These are phyloP conservation scores for Caloenas nicobarica DNA, from an alignment of 2,113 vertebrate species.

Conservation along the genomic window DNA sequence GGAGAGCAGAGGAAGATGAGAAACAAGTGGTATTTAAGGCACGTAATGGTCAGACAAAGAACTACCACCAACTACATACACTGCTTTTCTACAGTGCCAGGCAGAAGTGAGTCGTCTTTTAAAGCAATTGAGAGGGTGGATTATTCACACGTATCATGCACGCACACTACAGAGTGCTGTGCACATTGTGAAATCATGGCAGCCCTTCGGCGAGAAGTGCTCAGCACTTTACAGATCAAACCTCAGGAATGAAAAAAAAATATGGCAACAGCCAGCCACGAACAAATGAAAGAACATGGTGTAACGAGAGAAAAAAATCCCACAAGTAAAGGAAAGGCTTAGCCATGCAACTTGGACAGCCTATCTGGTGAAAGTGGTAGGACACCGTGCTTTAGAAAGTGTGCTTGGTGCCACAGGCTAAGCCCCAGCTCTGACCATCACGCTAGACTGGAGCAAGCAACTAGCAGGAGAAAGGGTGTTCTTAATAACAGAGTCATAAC, in stretches of 20 bases:
- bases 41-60: neutral
- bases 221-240: neutral
- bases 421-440: neutral
- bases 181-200: rapidly evolving
- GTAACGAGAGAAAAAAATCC: neutral
- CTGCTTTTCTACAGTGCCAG: neutral
- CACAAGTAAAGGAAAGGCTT: neutral
- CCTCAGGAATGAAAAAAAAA: neutral
- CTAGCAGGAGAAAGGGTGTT: neutral
- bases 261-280: neutral
- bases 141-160: rapidly evolving
- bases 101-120: neutral
- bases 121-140: neutral
- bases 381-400: neutral
- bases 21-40: neutral
- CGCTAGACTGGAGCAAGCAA: neutral
- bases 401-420: neutral
- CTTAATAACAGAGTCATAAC: neutral
- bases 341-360: neutral
- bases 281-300: neutral
- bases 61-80: neutral
- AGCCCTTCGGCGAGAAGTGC: neutral
- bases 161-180: neutral
- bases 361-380: neutral
- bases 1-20: neutral